Base-by-base conservation (phyloP, 2,888 invertebrate genomes). In the Noctua janthina region DNA sequence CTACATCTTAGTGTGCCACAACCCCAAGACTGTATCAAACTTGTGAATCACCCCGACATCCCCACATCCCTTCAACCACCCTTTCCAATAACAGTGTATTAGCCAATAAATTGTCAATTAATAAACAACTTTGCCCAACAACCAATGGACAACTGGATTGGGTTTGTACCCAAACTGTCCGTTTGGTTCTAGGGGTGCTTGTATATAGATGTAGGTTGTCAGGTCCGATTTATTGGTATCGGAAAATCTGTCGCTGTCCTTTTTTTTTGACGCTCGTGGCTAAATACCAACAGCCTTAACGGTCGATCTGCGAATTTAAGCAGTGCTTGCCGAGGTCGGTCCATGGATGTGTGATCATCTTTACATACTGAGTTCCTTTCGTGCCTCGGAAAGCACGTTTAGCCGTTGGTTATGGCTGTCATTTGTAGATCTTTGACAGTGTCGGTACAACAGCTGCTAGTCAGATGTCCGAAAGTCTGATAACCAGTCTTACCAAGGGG, bases 41-140 rank as follows among this genome's bases (percentile, higher is more conserved):
- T 79, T 46, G 13, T 7, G 13, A 56, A 39, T 76, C n/a, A 1
- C 74, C 72, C 66, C 56, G 23, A 49, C 68, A 64, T 49, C 84
- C 76, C 59, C 20, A 35, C 70, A 64, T 43, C 84, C 79, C 66
- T 74, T 78, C 64, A 62, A 4, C 67, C 74, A 39, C 81, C 83
- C 86, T 70, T 80, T 80, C 83, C 89, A 89, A 89, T 89, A 89
- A 87, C 81, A 78, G n/a, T 82, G 77, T 82, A 88, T 84, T 82
- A 83, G 83, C 78, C 83, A 87, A 89, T 90, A 89, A 89, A 89
- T 89, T 89, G 90, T 75, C 89, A 88, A 89, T 89, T 89, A 89
- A 89, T 89, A 89, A 83, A 89, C 89, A 88, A 89, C 73, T 87
- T 87, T 29, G 67, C 29, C 13, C 59, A 88, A 88, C 80, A 86